phyloP scores from a whole-genome alignment of 1,140 invertebrate genomes.

The Tetranychus urticae region DNA sequence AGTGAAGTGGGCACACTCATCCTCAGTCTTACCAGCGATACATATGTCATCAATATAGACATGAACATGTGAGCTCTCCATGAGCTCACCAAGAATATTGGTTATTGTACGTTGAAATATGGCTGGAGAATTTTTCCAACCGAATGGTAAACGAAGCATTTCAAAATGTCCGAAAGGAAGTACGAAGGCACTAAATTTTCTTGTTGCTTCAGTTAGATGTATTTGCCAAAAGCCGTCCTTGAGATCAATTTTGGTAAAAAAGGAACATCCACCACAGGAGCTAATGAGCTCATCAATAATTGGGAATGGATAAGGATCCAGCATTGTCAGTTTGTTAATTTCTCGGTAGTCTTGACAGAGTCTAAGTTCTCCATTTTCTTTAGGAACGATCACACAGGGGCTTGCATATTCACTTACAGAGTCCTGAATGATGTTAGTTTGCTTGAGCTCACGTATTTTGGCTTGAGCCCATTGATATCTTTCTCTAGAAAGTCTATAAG shows the following conservation, averaged over 20 bases:
- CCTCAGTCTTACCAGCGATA: background rate
- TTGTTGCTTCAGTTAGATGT: background rate
- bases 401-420: background rate
- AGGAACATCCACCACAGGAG: background rate
- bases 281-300: background rate
- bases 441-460: background rate
- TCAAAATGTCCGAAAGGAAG: background rate
- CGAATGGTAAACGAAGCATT: background rate
- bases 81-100: background rate
- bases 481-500: background rate
- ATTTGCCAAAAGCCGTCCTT: constrained; percentile 1
- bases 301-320: background rate
- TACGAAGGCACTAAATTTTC: constrained; percentile 1
- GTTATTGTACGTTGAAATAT: background rate
- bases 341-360: background rate
- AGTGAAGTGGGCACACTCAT: background rate
- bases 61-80: background rate
- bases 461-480: background rate
- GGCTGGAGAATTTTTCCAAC: background rate
- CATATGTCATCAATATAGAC: background rate
- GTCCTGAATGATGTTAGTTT: background rate
- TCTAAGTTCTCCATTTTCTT: background rate
- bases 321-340: background rate
- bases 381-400: background rate
- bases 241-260: background rate